Conservation (phyloP, 1,140 invertebrate genomes). For the Drosophila ohnishii region DNA sequence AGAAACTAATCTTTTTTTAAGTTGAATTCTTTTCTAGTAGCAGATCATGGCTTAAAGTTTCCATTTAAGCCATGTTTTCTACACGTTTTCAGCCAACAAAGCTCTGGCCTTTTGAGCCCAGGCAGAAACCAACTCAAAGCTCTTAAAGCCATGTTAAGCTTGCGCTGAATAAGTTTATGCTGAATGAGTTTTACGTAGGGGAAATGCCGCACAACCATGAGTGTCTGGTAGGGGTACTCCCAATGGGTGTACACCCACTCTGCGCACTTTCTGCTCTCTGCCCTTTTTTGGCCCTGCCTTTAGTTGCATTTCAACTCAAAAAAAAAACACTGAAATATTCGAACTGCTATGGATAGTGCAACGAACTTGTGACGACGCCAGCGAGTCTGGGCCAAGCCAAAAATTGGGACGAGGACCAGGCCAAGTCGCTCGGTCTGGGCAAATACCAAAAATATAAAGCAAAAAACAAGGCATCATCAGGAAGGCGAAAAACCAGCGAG, state of each 20-base stretch:
- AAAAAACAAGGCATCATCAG: not conserved
- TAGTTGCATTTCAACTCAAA: not conserved
- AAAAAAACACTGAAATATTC: not conserved
- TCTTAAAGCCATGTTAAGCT: constrained; percentile 1
- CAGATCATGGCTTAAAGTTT: not conserved
- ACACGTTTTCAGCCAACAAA: not conserved
- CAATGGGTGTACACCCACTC: not conserved
- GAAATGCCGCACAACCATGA: constrained; percentile 12
- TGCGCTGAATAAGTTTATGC: constrained; percentile 54
- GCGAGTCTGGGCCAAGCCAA: constrained; percentile 48
- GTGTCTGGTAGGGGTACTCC: not conserved
- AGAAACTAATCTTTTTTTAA: too few species aligned
- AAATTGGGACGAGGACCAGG: constrained; percentile 50
- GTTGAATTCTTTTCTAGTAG: not conserved
- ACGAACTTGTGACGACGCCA: constrained; percentile 48
- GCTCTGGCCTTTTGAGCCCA: not conserved
- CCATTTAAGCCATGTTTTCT: not conserved
- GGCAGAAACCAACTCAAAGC: constrained; percentile 2
- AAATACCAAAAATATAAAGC: constrained; percentile 15
- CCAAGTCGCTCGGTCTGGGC: constrained; percentile 59
- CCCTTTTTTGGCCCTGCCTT: not conserved
- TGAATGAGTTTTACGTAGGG: constrained; percentile 19
- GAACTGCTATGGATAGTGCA: constrained; percentile 30
- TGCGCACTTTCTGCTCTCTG: not conserved
- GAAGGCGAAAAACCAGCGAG: not conserved